Base-by-base conservation (phyloP, 2,797 vertebrate genomes). In the Spinus pinus region DNA sequence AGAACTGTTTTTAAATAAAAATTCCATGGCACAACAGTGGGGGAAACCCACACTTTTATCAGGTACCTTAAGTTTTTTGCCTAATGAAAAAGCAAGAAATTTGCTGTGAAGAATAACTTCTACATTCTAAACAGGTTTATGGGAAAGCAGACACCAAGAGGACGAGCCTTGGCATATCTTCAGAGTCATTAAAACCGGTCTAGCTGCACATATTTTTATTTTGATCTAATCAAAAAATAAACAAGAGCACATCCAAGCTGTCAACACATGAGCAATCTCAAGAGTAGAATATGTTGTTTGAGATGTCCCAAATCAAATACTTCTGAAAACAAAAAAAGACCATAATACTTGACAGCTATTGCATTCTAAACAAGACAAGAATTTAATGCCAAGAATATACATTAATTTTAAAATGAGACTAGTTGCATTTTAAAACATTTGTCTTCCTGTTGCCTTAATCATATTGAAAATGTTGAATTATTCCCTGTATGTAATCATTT, bases 221-320 rank as follows among this genome's bases (percentile, higher is more conserved):
- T 90, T 95, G 86, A 87, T 93, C 87, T 94, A 86, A 95, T 93
- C 93, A 87, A 47, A 91, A 87, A 77, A 67, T 56, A 95, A 90
- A 92, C 83, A 96, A 88, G 64, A 85, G 31, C 84, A 86, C n/a
- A 95, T 85, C 72, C 87, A 93, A 91, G 67, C 84, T 95, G 86
- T 84, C 81, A 94, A 81, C 78, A 93, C n/a, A 70, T 2, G 1
- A 89, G 33, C 84, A 84, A 81, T 81, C 83, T 86, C 91, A 71
- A 42, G 81, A 84, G 60, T 22, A 82, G 83, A 94, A 81, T 67
- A 80, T 22, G 53, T 77, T 93, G 46, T 64, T 81, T 89, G 77
- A 93, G 72, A 86, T 54, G 46, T 62, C 91, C 61, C 54, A 91
- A 93, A 93, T 53, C 69, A 86, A 94, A 74, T 58, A 67, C 14